Evolutionary conservation across 35 echinoderm and acorn worm genomes (phyloP), one percentile per base, ranked within the genome.

Genomic region (Amphiura filiformis): DNA sequence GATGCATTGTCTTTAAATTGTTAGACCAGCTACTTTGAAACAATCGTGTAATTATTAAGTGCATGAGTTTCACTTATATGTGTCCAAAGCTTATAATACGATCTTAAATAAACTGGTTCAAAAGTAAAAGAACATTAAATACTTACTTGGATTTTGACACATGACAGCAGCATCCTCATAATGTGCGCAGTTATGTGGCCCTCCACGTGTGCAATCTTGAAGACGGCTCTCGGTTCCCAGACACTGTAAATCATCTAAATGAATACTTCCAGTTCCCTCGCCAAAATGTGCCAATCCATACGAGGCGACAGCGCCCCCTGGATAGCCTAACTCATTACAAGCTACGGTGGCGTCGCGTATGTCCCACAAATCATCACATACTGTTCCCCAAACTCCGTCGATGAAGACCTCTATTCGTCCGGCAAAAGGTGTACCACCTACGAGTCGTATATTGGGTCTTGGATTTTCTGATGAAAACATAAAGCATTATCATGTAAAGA

Each of bases 111-210:
- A n/a, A n/a, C n/a, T n/a, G n/a, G n/a, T n/a, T n/a, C n/a, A n/a
- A n/a, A n/a, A n/a, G n/a, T n/a, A n/a, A n/a, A n/a, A n/a, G n/a
- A n/a, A n/a, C n/a, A n/a, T n/a, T n/a, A n/a, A n/a, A n/a, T n/a
- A 70, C 61, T 18, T 57, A 32, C 39, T 39, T 37, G 57, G 39
- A 36, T 44, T 57, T 30, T 38, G 31, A 64, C 87, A 88, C 31
- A 88, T 79, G 0, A 83, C 88, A 37, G 56, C 88, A 40, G 88
- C 88, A 84, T 90, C 88, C 39, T 82, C 37, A 12, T 30, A 75
- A 39, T 82, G 87, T 12, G 17, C 88, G 76, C 88, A 90, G 76
- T 90, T 84, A 76, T 70, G 47, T 32, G 31, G 33, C 20, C 88
- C 88, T 31, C 81, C 30, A 41, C 84, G 80, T 12, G 18, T 0